These are phyloP conservation scores for Hypercompe scribonia DNA, from an alignment of 2,888 invertebrate genomes.

Conservation along the genomic window DNA sequence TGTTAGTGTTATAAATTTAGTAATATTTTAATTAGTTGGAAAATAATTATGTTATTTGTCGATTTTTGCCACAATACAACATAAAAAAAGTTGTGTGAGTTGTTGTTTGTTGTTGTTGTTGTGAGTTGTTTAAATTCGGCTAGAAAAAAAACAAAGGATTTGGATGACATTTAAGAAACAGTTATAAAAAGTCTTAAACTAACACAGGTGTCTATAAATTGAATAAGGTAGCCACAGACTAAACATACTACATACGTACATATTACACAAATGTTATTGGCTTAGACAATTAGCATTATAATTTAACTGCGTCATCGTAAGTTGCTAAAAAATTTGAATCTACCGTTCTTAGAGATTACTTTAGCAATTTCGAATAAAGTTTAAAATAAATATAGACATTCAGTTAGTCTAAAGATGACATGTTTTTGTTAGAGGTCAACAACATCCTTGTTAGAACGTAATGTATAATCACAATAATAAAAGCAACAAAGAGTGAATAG, in stretches of 20 bases:
- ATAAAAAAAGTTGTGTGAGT: not conserved
- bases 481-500: not conserved
- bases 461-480: not conserved
- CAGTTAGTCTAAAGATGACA: not conserved
- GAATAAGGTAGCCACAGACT: not conserved
- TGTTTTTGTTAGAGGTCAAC: slow-evolving; percentile 6
- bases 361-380: not conserved
- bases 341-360: not conserved
- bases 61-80: too few species aligned
- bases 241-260: not conserved
- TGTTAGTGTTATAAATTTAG: too few species aligned
- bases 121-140: not conserved
- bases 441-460: not conserved
- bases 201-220: not conserved
- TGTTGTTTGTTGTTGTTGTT: not conserved
- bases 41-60: too few species aligned
- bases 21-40: too few species aligned
- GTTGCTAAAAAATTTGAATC: not conserved
- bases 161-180: not conserved
- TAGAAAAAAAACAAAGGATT: not conserved
- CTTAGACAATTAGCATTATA: not conserved
- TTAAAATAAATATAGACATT: not conserved
- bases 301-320: not conserved
- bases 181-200: not conserved
- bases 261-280: not conserved